Evolutionary conservation across 2,797 vertebrate species (phyloP).

Genomic region (Pseudocheirus occidentalis): DNA sequence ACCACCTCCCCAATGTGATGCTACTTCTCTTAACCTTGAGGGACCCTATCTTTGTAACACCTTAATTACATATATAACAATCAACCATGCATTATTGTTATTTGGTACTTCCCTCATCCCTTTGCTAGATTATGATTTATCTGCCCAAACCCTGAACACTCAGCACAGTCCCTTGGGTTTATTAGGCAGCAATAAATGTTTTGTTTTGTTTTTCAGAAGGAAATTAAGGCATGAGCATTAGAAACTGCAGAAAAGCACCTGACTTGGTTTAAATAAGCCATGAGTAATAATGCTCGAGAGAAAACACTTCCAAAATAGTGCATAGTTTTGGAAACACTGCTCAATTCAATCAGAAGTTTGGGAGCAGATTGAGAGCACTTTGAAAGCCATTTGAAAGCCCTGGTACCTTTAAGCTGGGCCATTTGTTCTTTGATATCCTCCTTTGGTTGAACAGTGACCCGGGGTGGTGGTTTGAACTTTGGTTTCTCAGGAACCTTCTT

Average conservation of each 20-base stretch:
- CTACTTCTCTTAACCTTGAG: background rate
- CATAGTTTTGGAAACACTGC: conserved; percentile 56
- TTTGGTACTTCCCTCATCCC: background rate
- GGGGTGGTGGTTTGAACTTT: conserved; percentile 81
- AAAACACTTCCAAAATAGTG: conserved; percentile 63
- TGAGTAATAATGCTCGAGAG: conserved; percentile 34
- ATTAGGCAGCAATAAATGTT: background rate
- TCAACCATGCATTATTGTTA: background rate
- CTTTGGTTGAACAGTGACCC: conserved; percentile 78
- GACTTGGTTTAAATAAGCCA: background rate
- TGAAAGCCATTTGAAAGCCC: conserved; percentile 38
- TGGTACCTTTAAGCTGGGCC: conserved; percentile 87
- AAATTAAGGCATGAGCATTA: background rate
- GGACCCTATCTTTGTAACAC: background rate
- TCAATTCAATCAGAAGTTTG: conserved; percentile 51
- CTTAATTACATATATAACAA: background rate
- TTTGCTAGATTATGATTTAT: background rate
- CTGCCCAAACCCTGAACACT: background rate
- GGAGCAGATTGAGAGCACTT: conserved; percentile 64
- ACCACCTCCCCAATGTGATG: background rate
- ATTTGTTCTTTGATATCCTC: conserved; percentile 86
- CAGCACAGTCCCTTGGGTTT: background rate
- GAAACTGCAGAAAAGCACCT: conserved; percentile 6
- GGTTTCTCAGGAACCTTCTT: conserved; percentile 86
- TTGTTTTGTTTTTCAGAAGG: background rate